Percentiles rank a stretch among this genome's conserved stretches.
Evolutionary conservation across 2,888 invertebrate species (phyloP).

Genomic region (Troilus luridus): DNA sequence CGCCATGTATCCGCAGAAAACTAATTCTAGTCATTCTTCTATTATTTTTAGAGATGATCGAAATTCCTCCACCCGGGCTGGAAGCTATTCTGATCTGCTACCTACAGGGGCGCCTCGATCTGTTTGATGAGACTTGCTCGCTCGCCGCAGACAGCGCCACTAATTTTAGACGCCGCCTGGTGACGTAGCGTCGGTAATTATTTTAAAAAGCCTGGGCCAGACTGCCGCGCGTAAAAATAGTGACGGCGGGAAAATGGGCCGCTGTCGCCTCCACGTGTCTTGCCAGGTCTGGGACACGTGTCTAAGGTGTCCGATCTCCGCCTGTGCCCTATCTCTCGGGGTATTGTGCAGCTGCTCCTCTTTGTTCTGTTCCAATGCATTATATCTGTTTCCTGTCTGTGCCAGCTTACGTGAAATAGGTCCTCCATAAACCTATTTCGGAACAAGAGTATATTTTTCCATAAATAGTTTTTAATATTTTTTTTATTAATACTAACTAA

Average conservation of each 20-base stretch:
- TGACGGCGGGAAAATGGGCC: slow-evolving; percentile 22
- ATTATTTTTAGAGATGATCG: neutral
- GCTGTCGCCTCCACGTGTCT: slow-evolving; percentile 9
- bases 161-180: slow-evolving; percentile 40
- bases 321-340: neutral
- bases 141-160: slow-evolving; percentile 4
- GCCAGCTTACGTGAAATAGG: too few species aligned
- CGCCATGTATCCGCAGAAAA: too few species aligned
- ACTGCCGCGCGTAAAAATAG: slow-evolving; percentile 31
- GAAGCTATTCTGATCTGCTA: neutral
- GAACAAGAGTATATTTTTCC: too few species aligned
- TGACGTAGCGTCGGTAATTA: slow-evolving; percentile 42
- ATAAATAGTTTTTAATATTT: too few species aligned
- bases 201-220: neutral
- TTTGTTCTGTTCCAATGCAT: neutral
- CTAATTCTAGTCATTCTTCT: too few species aligned
- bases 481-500: too few species aligned
- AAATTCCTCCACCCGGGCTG: neutral
- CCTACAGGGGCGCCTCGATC: neutral
- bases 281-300: neutral
- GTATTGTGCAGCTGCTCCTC: neutral
- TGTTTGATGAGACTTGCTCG: neutral
- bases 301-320: neutral
- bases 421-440: too few species aligned
- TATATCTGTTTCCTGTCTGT: neutral